Conservation (phyloP, 2,113 vertebrate species). For the Ranitomeya imitator region DNA sequence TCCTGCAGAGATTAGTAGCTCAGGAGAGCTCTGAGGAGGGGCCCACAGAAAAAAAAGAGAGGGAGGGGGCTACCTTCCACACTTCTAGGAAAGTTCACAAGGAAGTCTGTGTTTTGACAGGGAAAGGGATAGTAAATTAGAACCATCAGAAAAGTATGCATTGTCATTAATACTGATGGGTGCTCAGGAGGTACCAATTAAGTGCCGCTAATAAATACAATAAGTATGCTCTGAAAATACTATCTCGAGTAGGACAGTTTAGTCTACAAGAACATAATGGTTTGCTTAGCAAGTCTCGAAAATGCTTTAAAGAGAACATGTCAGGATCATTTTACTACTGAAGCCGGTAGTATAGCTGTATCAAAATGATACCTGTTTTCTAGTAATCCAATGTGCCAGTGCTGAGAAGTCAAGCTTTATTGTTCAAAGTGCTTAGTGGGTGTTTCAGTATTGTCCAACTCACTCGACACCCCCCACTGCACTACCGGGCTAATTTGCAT, state of each 20-base stretch:
- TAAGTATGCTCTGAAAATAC: not conserved
- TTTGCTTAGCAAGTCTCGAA: not conserved
- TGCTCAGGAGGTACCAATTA: slow-evolving; percentile 16
- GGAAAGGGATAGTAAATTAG: slow-evolving; percentile 40
- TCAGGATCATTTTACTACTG: too few relatives aligned
- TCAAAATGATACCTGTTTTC: too few relatives aligned
- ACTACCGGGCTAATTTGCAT: too few relatives aligned
- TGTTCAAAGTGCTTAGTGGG: too few relatives aligned
- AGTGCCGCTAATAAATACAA: not conserved
- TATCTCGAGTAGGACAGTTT: not conserved
- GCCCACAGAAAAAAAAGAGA: slow-evolving; percentile 8
- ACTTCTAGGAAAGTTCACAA: slow-evolving; percentile 55
- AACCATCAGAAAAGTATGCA: slow-evolving; percentile 43
- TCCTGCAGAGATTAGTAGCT: slow-evolving; percentile 56
- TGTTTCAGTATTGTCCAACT: too few relatives aligned
- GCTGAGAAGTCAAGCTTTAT: too few relatives aligned
- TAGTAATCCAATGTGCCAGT: too few relatives aligned
- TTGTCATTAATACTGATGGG: slow-evolving; percentile 33
- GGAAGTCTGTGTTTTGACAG: slow-evolving; percentile 51
- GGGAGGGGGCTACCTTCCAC: slow-evolving; percentile 32
- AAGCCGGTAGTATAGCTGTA: too few relatives aligned
- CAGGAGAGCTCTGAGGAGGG: slow-evolving; percentile 54
- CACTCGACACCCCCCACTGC: too few relatives aligned
- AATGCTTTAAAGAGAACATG: not conserved
- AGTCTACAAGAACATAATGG: not conserved